Evolutionary conservation across 2,797 vertebrate genomes (phyloP), one percentile per base, ranked within the genome.

Genomic region (Nyctibius grandis): DNA sequence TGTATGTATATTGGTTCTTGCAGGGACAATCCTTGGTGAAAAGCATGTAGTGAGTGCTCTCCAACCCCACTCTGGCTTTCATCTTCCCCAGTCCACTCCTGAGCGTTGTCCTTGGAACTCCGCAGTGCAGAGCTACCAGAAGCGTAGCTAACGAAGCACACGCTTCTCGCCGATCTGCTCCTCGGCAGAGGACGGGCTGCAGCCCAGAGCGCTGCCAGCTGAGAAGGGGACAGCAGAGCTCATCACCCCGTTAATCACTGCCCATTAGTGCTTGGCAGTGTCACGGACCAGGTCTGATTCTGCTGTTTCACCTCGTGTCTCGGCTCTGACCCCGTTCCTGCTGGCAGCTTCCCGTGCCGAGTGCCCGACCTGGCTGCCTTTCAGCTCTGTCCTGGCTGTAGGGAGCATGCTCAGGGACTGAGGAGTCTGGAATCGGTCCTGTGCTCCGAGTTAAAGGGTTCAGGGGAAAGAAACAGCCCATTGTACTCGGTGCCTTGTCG

Each of bases 41-140:
- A 31, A 69, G 54, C 77, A 2, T 2, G 12, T 4, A 11, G 59
- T 0, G 40, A 76, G 64, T 0, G 19, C 38, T 88, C 77, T 64
- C 80, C 67, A 16, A 1, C 42, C 26, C 60, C 21, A 4, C 34
- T 22, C 26, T 4, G 26, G 20, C 75, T 67, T 59, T 2, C 0
- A 1, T 0, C 56, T 38, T 28, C 9, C n/a, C 74, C 76, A 13
- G 42, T 45, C 33, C 0, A 0, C 8, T 68, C 15, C 45, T 2
- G 56, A 36, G 77, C 4, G 0, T 19, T 0, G 42, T 13, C 69
- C 85, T 40, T 1, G 61, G 28, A 2, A 6, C 48, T 1, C 0
- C 2, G 3, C 0, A 1, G 33, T 0, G 9, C 8, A 0, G 63
- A 7, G 2, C 85, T 2, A 3, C 16, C 16, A 2, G 1, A 6